phyloP scores from a whole-genome alignment of 2,888 invertebrate genomes.

The Arenicola marina region DNA sequence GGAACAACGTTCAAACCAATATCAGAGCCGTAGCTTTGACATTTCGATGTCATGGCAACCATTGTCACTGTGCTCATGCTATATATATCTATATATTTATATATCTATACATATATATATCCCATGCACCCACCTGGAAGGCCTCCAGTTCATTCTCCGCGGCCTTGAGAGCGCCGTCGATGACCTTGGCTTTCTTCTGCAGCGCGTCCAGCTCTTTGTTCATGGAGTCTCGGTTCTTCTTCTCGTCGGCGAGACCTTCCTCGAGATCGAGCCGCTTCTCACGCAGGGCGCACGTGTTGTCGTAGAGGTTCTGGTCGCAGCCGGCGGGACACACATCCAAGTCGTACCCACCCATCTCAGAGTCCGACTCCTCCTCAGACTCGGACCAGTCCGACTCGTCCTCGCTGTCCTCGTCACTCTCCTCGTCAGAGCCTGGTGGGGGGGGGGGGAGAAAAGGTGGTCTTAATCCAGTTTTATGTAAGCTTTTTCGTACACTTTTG shows the following conservation, averaged over 20 bases:
- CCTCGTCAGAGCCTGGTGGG: constrained; percentile 5
- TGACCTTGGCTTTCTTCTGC: constrained; percentile 57
- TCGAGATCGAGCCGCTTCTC: constrained; percentile 60
- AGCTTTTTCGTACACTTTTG: too few relatives aligned
- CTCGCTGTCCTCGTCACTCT: constrained; percentile 56
- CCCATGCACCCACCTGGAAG: constrained; percentile 60
- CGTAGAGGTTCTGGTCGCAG: constrained; percentile 53
- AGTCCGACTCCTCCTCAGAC: constrained; percentile 58
- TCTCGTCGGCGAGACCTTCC: constrained; percentile 57
- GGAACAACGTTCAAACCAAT: too few relatives aligned
- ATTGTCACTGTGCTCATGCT: too few relatives aligned
- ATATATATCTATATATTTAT: too few relatives aligned
- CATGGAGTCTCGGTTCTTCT: constrained; percentile 51
- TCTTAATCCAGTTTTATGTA: too few relatives aligned
- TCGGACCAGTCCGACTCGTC: constrained; percentile 59
- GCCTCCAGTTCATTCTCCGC: constrained; percentile 60
- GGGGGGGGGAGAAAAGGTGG: too few relatives aligned
- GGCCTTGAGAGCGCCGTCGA: constrained; percentile 51
- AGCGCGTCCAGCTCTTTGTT: constrained; percentile 58
- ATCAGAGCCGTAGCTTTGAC: too few relatives aligned
- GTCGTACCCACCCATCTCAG: constrained; percentile 55
- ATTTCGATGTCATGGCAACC: too few relatives aligned
- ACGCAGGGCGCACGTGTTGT: constrained; percentile 57
- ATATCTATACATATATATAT: too few relatives aligned
- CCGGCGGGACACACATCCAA: constrained; percentile 61